Percentiles rank a stretch among this genome's conserved stretches.
Evolutionary conservation across 2,888 invertebrate species (phyloP).

Genomic region (Lithophane socia): DNA sequence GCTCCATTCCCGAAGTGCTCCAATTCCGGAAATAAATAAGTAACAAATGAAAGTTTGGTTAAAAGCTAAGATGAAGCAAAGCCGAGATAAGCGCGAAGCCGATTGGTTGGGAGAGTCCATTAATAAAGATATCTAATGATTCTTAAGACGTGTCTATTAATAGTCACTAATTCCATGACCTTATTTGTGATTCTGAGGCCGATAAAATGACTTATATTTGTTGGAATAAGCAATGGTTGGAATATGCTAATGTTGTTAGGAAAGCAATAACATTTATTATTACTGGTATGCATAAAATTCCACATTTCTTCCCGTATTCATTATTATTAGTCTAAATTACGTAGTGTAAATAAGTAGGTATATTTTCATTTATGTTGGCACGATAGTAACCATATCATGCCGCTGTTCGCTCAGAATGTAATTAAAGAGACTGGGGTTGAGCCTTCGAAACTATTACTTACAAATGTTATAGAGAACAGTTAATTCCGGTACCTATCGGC

Average conservation of each 20-base stretch:
- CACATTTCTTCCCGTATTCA: conserved; percentile 31
- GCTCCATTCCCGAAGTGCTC: conserved; percentile 38
- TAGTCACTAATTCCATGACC: conserved; percentile 47
- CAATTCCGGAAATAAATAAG: conserved; percentile 55
- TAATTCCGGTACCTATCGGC: conserved; percentile 73
- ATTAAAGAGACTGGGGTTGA: conserved; percentile 57
- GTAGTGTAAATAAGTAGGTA: conserved; percentile 21
- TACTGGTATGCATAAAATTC: conserved; percentile 35
- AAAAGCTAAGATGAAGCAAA: conserved; percentile 48
- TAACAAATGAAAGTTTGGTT: conserved; percentile 50
- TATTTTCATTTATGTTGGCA: conserved; percentile 41
- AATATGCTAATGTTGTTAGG: conserved; percentile 4
- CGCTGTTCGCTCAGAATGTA: conserved; percentile 52
- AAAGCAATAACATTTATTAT: conserved; percentile 34
- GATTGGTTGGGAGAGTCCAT: conserved; percentile 33
- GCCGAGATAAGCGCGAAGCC: conserved; percentile 40
- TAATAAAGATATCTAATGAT: conserved; percentile 46
- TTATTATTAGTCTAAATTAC: conserved; percentile 2
- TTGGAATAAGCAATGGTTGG: background rate
- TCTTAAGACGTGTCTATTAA: conserved; percentile 44
- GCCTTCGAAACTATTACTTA: conserved; percentile 66
- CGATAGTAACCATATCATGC: conserved; percentile 41
- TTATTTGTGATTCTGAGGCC: conserved; percentile 33
- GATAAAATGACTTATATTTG: conserved; percentile 17
- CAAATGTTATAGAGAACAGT: conserved; percentile 71